Percentiles rank a stretch among this genome's conserved stretches.
These are phyloP conservation scores for Nemotelus pantherinus DNA, from an alignment of 2,888 invertebrate species.

Conservation along the genomic window DNA sequence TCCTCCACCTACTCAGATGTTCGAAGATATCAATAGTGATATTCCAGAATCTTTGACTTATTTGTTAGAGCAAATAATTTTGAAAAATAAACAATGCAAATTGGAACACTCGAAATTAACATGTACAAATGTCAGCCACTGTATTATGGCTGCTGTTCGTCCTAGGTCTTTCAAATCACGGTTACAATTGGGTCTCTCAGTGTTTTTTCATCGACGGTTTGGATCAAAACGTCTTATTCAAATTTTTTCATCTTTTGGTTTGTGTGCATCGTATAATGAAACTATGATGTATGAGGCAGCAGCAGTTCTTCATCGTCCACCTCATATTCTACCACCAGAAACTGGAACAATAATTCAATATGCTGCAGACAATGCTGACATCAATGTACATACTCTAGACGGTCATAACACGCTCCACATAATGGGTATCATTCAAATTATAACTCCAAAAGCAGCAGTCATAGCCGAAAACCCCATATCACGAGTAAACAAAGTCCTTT, in stretches of 20 bases:
- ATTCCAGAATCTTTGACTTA: constrained; percentile 41
- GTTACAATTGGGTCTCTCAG: neutral
- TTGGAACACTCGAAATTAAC: neutral
- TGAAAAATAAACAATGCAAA: neutral
- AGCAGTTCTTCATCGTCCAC: constrained; percentile 53
- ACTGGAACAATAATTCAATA: constrained; percentile 55
- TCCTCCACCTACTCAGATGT: constrained; percentile 35
- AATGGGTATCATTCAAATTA: too few species aligned
- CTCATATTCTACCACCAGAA: constrained; percentile 54
- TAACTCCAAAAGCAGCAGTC: constrained; percentile 50
- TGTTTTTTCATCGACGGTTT: neutral
- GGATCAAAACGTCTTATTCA: neutral
- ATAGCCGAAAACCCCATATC: constrained; percentile 49
- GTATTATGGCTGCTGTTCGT: too few species aligned
- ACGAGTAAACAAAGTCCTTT: constrained; percentile 44
- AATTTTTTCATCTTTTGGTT: neutral
- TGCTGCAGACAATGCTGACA: constrained; percentile 46
- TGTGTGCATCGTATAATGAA: constrained; percentile 52
- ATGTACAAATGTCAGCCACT: too few species aligned
- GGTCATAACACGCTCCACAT: too few species aligned
- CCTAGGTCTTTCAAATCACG: too few species aligned
- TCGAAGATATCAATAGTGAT: constrained; percentile 43
- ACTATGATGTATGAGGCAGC: constrained; percentile 53
- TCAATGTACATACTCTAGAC: too few species aligned
- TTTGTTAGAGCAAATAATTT: neutral